Percentiles rank a stretch among this genome's conserved stretches.
phyloP scores from a whole-genome alignment of 2,888 invertebrate species.

The Coenonympha arcania region DNA sequence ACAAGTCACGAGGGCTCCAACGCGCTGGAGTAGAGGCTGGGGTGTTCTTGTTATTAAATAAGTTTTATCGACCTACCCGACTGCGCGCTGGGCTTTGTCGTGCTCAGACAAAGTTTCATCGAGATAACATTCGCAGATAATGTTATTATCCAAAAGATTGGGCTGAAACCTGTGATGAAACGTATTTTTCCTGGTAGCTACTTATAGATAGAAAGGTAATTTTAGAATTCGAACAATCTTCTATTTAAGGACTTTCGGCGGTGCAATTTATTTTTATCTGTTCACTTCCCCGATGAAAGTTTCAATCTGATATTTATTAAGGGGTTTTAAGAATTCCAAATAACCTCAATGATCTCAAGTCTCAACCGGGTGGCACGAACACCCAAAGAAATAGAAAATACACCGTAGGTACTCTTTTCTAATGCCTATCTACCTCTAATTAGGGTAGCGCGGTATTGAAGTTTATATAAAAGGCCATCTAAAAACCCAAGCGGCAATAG shows the following conservation, averaged over 20 bases:
- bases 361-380: no score
- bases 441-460: no score
- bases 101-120: slow-evolving; percentile 17
- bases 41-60: slow-evolving; percentile 67
- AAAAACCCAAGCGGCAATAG: background rate
- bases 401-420: no score
- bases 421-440: no score
- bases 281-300: background rate
- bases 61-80: slow-evolving; percentile 60
- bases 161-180: background rate
- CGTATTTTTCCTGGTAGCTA: background rate
- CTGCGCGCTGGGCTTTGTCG: slow-evolving; percentile 23
- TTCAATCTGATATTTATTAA: background rate
- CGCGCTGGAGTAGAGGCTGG: slow-evolving; percentile 38
- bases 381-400: no score
- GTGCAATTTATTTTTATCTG: background rate
- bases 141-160: slow-evolving; percentile 12
- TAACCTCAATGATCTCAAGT: no score
- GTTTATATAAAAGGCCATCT: no score
- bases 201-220: background rate
- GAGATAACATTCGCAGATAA: slow-evolving; percentile 15
- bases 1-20: slow-evolving; percentile 25
- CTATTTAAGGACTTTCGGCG: background rate
- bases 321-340: no score
- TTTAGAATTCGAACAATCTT: background rate